A percentile compares a stretch with the other conserved stretches of the same genome.
These are phyloP conservation scores for Nephrotoma appendiculata DNA, from an alignment of 2,888 invertebrate species.

Conservation along the genomic window DNA sequence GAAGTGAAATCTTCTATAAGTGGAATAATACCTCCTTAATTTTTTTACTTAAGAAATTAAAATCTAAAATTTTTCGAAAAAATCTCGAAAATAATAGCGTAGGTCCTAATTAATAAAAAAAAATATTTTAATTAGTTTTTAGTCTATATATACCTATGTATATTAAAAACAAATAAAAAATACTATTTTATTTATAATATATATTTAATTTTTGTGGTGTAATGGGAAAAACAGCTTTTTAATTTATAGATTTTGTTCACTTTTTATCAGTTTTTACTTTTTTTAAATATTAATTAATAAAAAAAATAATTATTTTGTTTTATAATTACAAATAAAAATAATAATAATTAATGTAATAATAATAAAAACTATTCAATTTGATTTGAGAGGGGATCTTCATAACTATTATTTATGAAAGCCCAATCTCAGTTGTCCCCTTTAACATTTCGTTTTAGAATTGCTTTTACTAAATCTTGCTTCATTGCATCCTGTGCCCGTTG, in stretches of 20 bases:
- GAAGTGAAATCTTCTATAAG: neutral
- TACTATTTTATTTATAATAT: neutral
- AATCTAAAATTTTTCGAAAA: neutral
- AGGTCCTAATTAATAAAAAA: neutral
- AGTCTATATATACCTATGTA: neutral
- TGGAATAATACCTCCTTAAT: neutral
- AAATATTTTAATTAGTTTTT: neutral
- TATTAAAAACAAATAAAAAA: neutral
- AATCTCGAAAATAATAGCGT: neutral
- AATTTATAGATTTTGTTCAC: neutral
- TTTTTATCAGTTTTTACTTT: neutral
- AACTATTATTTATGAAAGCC: neutral
- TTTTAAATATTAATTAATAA: neutral
- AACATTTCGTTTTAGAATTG: conserved; percentile 67
- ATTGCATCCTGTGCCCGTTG: conserved; percentile 70
- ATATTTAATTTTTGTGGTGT: neutral
- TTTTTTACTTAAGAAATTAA: neutral
- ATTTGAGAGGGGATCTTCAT: neutral
- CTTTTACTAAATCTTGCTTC: conserved; percentile 72
- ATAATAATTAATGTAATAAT: neutral
- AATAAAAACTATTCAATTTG: neutral
- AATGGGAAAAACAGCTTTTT: neutral
- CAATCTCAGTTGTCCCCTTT: conserved; percentile 26
- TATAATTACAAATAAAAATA: neutral
- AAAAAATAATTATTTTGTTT: neutral